Conservation (phyloP, 37 sponge, comb jelly and placozoan species). For the Petrosia ficiformis region DNA sequence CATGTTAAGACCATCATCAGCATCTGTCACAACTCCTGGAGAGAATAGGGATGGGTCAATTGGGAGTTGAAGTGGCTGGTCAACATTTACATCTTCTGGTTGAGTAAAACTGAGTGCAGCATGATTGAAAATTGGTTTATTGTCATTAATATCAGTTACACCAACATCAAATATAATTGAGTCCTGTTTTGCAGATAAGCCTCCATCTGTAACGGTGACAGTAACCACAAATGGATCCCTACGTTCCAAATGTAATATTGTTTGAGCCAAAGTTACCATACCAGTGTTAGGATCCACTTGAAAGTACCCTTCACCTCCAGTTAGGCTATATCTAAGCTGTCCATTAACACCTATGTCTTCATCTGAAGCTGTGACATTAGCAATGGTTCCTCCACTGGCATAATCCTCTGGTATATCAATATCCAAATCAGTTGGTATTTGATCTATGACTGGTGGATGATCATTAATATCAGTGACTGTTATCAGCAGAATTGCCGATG, state of each 20-base stretch:
- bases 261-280: neutral
- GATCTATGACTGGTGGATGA: conserved; percentile 17
- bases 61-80: neutral
- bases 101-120: neutral
- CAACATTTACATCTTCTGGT: conserved; percentile 8
- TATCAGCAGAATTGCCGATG: neutral
- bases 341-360: conserved; percentile 12
- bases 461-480: conserved; percentile 35
- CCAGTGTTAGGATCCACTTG: conserved; percentile 26
- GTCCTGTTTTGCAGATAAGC: neutral
- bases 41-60: neutral
- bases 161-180: neutral
- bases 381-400: neutral
- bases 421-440: neutral
- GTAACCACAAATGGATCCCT: conserved; percentile 2
- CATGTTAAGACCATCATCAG: neutral
- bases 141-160: conserved; percentile 24
- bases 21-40: neutral
- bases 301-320: conserved; percentile 34
- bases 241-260: conserved; percentile 2
- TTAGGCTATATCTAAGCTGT: neutral
- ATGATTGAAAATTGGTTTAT: conserved; percentile 26
- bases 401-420: conserved; percentile 18
- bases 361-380: conserved; percentile 5
- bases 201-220: conserved; percentile 22